Evolutionary conservation across 2,113 vertebrate genomes (phyloP).

Genomic region (Pelecanus crispus): DNA sequence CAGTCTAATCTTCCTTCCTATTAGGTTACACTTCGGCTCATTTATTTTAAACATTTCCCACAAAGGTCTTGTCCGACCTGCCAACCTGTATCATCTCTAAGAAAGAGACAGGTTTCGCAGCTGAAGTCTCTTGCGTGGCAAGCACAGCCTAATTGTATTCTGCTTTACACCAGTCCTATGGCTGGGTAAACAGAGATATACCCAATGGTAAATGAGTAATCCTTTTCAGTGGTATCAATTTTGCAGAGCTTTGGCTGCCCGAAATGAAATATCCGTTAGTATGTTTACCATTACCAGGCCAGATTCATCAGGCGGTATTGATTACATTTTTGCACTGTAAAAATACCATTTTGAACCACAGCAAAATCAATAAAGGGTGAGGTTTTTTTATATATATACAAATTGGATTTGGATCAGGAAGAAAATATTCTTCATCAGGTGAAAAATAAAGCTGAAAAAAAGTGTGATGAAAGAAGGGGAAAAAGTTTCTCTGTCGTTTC

Average conservation of each 20-base stretch:
- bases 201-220: slow-evolving; percentile 67
- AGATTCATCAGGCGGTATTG: slow-evolving; percentile 73
- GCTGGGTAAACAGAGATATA: slow-evolving; percentile 71
- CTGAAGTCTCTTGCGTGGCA: slow-evolving; percentile 42
- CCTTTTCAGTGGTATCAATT: slow-evolving; percentile 66
- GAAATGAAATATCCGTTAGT: slow-evolving; percentile 75
- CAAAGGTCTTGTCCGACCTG: slow-evolving; percentile 43
- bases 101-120: slow-evolving; percentile 32
- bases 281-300: slow-evolving; percentile 72
- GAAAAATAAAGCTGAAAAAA: slow-evolving; percentile 62
- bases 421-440: slow-evolving; percentile 62
- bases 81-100: slow-evolving; percentile 27
- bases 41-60: slow-evolving; percentile 50
- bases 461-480: slow-evolving; percentile 31
- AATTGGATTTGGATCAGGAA: slow-evolving; percentile 71
- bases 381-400: slow-evolving; percentile 63
- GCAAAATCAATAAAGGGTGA: slow-evolving; percentile 65
- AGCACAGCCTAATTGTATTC: slow-evolving; percentile 47
- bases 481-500: background rate
- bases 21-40: slow-evolving; percentile 40
- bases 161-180: slow-evolving; percentile 54
- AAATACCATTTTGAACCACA: slow-evolving; percentile 75
- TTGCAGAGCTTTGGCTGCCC: slow-evolving; percentile 69
- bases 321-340: slow-evolving; percentile 76
- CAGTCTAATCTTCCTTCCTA: slow-evolving; percentile 31